These are phyloP conservation scores for Anaspis maculata DNA, from an alignment of 2,888 invertebrate species.

Conservation along the genomic window DNA sequence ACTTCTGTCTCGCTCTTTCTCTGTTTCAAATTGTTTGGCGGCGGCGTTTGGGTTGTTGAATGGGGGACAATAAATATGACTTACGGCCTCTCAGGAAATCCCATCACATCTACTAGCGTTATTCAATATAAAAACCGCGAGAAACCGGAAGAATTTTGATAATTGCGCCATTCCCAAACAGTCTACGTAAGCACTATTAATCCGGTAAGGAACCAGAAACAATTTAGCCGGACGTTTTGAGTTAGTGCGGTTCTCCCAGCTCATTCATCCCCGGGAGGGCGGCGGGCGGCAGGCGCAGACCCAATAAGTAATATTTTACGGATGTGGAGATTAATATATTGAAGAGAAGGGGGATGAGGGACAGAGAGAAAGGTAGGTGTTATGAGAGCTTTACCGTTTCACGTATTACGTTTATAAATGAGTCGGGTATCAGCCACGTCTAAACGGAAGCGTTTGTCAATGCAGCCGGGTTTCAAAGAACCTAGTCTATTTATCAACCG, in stretches of 20 bases:
- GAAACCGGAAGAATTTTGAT: constrained; percentile 27
- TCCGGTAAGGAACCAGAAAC: constrained; percentile 30
- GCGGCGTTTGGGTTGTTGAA: constrained; percentile 7
- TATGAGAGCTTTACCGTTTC: constrained; percentile 12
- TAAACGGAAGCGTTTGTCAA: no score
- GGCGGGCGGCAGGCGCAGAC: no score
- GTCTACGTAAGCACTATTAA: constrained; percentile 32
- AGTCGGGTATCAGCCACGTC: no score
- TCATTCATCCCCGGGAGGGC: no score
- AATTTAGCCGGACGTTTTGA: constrained; percentile 28
- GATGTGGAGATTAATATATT: constrained; percentile 18
- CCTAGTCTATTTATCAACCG: no score
- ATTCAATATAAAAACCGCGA: constrained; percentile 22
- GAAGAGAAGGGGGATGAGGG: no score
- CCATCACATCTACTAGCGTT: constrained; percentile 17
- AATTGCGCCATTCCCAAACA: constrained; percentile 29
- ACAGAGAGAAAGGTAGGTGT: no score
- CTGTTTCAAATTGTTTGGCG: constrained; percentile 2
- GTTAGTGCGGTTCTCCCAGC: constrained; percentile 27
- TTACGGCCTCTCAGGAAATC: constrained; percentile 21
- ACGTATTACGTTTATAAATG: constrained; percentile 15
- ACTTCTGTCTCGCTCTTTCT: no score
- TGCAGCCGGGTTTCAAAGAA: no score
- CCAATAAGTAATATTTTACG: constrained; percentile 25
- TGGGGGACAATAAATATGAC: constrained; percentile 22